Base-by-base conservation (phyloP, 2,888 invertebrate species). In the Clusia tigrina region DNA sequence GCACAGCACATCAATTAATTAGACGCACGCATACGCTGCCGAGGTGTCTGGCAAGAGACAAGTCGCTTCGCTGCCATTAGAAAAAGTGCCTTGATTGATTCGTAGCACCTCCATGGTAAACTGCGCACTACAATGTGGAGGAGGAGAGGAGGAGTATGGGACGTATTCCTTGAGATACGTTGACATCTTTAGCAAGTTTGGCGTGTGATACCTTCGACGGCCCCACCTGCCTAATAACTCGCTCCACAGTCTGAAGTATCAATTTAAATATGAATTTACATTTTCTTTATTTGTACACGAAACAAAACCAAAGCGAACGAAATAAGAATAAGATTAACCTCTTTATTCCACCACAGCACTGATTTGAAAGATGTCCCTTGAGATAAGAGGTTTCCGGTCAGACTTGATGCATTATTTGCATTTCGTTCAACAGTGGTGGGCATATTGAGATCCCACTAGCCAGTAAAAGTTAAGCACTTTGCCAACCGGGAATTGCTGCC, bases 361-460 rank as follows among this genome's bases (percentile, higher is more conserved):
- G 74, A 77, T 78, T 70, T 71, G 67, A 69, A 67, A 78, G 80
- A 80, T 81, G 70, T 76, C 71, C 76, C 71, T 70, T 61, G 61
- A 74, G 80, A 80, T 80, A 80, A 80, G 65, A 73, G 71, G 74
- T 79, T 78, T 80, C 78, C 81, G 80, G 80, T 73, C 76, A 73
- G 74, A 58, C 66, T 58, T 63, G 70, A 66, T 67, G 71, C n/a
- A n/a, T 3, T 42, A 42, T 42, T n/a, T 42, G 42, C 42, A 42
- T 42, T 42, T 42, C n/a, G 42, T 42, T 32, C 6, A 9, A 32
- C 32, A 32, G 32, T 32, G 32, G 12, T 9, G 32, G 32, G 32
- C 12, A 32, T 9, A 32, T 32, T 32, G 32, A 32, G 32, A 32
- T 32, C 32, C 5, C 32, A 32, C 12, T 32, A 32, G 32, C 32